Evolutionary conservation across 1,140 invertebrate species (phyloP), one percentile per base, ranked within the genome.

Genomic region (Lepidurus packardi): DNA sequence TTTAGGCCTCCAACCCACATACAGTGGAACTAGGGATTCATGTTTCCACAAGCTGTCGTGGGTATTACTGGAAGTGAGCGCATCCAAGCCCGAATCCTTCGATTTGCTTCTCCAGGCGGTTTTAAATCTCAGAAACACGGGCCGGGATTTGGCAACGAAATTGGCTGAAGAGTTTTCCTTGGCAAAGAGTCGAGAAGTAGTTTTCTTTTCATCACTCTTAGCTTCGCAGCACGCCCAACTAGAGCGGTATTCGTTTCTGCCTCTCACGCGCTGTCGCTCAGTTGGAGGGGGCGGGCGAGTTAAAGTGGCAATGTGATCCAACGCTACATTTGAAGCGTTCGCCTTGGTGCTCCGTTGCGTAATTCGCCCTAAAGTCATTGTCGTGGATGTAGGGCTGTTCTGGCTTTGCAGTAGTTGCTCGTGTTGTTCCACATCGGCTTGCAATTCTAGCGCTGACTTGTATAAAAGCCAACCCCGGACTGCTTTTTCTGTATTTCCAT

Each of bases 381-480:
- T 65, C 6, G 53, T 7, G 9, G 53, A 65, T 16, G 21, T 21
- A n/a, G 53, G 34, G 8, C 9, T 11, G 41, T 42, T 10, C 21
- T 11, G 24, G 78, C 21, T 43, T 78, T 78, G 24, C 42, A 75
- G 21, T 74, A 43, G 43, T 25, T 75, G 24, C 43, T 83, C 53
- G 76, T 82, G 80, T n/a, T 80, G 77, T 78, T 82, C 79, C 24
- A 81, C 80, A 34, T 87, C 86, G 34, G 84, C 84, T 86, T 86
- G 87, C 7, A 87, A 81, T 78, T 87, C 86, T 82, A 87, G 85
- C 6, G 85, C 84, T 4, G 83, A 86, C 74, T 86, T 83, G 78
- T 87, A 87, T 7, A 86, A 81, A 3, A 88, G 85, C 87, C 87
- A 88, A 73, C 84, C 86, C 73, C 86, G 85, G 25, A 81, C 80